Conservation (phyloP, 2,888 invertebrate species). For the Watsonalla binaria region DNA sequence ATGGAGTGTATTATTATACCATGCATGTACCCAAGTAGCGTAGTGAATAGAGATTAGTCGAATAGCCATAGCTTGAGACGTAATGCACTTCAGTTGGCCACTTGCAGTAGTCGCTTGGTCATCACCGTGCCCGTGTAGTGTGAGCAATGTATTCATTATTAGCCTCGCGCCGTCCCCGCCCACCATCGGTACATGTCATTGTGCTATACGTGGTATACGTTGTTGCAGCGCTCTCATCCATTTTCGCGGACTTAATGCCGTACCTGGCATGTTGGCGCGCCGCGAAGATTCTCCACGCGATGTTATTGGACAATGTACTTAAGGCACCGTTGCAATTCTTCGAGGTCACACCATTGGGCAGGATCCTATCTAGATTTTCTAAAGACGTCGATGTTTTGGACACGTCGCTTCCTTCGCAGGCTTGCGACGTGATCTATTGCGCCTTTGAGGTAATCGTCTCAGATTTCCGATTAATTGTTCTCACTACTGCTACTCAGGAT, state of each 20-base stretch:
- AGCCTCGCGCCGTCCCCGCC: conserved; percentile 14
- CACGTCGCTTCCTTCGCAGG: conserved; percentile 81
- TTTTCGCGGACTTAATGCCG: conserved; percentile 83
- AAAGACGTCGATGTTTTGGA: conserved; percentile 87
- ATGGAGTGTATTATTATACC: neutral
- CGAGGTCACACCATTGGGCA: conserved; percentile 87
- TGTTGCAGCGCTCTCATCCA: conserved; percentile 84
- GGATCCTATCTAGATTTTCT: conserved; percentile 85
- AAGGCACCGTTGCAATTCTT: conserved; percentile 86
- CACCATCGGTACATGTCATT: conserved; percentile 16
- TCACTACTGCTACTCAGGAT: conserved; percentile 15
- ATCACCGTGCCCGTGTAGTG: conserved; percentile 7
- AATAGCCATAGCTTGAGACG: no score
- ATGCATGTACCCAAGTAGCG: conserved; percentile 14
- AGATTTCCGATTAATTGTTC: conserved; percentile 5
- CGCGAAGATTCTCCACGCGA: conserved; percentile 79
- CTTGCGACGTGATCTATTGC: conserved; percentile 84
- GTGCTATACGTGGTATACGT: conserved; percentile 39
- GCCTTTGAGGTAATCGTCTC: conserved; percentile 82
- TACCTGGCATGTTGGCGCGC: conserved; percentile 85
- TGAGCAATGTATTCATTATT: conserved; percentile 71
- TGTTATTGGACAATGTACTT: conserved; percentile 80
- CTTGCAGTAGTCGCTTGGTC: neutral
- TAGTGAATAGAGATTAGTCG: neutral
- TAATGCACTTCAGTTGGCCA: neutral